Conservation (phyloP, 2,888 invertebrate species). For the Ectemnius continuus region DNA sequence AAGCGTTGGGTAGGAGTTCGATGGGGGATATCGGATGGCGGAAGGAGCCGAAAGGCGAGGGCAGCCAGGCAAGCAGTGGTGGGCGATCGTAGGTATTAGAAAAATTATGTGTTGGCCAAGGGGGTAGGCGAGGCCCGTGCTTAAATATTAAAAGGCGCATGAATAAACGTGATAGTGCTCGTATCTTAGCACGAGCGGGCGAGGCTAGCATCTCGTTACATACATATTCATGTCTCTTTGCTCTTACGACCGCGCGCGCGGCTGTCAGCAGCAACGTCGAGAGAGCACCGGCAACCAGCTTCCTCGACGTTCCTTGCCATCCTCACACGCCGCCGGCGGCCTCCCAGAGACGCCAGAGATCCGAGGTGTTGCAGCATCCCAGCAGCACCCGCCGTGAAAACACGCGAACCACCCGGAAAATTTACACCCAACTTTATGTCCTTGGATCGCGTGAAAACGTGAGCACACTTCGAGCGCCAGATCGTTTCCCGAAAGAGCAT, state of each 20-base stretch:
- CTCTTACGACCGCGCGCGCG: constrained; percentile 37
- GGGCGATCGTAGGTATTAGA: constrained; percentile 41
- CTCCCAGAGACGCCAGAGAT: constrained; percentile 28
- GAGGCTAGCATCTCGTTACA: constrained; percentile 55
- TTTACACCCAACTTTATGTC: constrained; percentile 53
- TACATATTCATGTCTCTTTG: constrained; percentile 69
- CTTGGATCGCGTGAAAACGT: constrained; percentile 40
- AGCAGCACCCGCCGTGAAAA: constrained; percentile 44
- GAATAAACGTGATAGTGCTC: constrained; percentile 70
- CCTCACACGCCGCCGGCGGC: constrained; percentile 26
- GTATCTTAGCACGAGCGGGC: constrained; percentile 60
- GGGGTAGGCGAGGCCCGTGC: constrained; percentile 66
- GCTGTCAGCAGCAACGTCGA: too few species aligned
- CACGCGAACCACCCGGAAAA: constrained; percentile 51
- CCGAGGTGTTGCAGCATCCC: constrained; percentile 31
- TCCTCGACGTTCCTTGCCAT: constrained; percentile 24
- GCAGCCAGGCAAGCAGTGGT: background rate
- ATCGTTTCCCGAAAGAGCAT: background rate
- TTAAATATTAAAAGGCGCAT: constrained; percentile 74
- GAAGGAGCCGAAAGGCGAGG: background rate
- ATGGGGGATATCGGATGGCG: too few species aligned
- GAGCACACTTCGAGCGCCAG: constrained; percentile 1
- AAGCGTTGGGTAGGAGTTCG: too few species aligned
- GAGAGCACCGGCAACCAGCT: constrained; percentile 26
- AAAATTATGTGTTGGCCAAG: constrained; percentile 60